phyloP scores from a whole-genome alignment of 2,113 vertebrate genomes.

The Mola mola region DNA sequence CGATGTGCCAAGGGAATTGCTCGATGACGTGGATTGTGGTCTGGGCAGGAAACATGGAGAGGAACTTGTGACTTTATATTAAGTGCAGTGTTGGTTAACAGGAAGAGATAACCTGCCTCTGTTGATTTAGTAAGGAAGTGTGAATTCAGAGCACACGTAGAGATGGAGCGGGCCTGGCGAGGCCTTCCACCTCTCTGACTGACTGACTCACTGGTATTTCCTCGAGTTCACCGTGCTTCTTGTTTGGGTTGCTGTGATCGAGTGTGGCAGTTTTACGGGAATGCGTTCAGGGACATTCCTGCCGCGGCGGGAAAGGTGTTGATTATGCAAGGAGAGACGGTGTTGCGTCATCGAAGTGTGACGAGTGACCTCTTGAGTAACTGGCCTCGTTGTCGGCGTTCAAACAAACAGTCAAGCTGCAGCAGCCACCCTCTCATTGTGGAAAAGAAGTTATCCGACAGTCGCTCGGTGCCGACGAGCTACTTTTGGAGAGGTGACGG shows the following conservation, averaged over 20 bases:
- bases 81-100: conserved; percentile 79
- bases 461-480: too few species aligned
- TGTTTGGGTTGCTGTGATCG: conserved; percentile 59
- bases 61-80: conserved; percentile 84
- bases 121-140: conserved; percentile 73
- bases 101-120: conserved; percentile 79
- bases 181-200: conserved; percentile 47
- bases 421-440: not conserved
- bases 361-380: conserved; percentile 10
- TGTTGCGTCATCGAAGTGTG: conserved; percentile 26
- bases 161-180: conserved; percentile 36
- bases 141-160: conserved; percentile 64
- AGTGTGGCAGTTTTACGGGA: conserved; percentile 51
- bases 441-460: not conserved
- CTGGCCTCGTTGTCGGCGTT: not conserved
- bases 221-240: conserved; percentile 52
- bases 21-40: conserved; percentile 80
- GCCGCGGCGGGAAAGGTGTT: conserved; percentile 24
- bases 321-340: conserved; percentile 20
- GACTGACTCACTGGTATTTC: conserved; percentile 62
- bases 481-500: too few species aligned
- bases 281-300: conserved; percentile 53
- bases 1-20: conserved; percentile 62
- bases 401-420: conserved; percentile 1
- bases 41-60: conserved; percentile 76